Conservation (phyloP, 2,888 invertebrate genomes). For the Ligdia adustata region DNA sequence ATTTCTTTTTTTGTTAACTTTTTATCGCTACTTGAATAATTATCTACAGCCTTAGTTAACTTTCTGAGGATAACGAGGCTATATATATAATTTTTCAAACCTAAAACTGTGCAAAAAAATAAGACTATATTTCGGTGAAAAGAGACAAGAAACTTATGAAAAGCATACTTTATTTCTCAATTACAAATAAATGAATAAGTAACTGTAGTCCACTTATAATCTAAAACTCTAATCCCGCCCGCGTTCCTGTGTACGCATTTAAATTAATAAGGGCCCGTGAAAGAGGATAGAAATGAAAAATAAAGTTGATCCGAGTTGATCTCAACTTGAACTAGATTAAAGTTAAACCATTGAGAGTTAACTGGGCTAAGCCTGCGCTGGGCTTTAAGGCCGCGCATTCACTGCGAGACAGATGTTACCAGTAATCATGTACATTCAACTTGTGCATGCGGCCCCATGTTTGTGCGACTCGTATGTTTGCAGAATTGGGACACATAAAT, state of each 20-base stretch:
- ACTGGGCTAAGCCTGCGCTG: constrained; percentile 53
- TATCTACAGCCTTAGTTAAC: no score
- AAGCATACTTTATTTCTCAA: no score
- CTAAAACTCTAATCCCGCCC: constrained; percentile 16
- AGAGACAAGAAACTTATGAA: no score
- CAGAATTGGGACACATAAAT: constrained; percentile 17
- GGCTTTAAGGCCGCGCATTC: constrained; percentile 29
- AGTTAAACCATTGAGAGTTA: constrained; percentile 59
- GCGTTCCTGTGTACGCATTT: constrained; percentile 25
- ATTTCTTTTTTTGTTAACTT: no score
- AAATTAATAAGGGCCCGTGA: constrained; percentile 38
- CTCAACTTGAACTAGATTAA: constrained; percentile 61
- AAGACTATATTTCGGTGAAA: no score
- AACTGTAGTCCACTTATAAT: constrained; percentile 13
- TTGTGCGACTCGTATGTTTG: constrained; percentile 14
- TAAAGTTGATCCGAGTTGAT: constrained; percentile 57
- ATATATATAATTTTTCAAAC: no score
- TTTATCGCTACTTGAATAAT: no score
- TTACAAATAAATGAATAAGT: no score
- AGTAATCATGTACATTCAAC: constrained; percentile 30
- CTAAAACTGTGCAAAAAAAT: no score
- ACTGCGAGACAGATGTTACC: constrained; percentile 16
- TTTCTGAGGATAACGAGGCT: no score
- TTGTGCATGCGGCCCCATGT: constrained; percentile 15
- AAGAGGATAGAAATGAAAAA: constrained; percentile 55